Conservation (phyloP, 2,888 invertebrate genomes). For the Plusia festucae region DNA sequence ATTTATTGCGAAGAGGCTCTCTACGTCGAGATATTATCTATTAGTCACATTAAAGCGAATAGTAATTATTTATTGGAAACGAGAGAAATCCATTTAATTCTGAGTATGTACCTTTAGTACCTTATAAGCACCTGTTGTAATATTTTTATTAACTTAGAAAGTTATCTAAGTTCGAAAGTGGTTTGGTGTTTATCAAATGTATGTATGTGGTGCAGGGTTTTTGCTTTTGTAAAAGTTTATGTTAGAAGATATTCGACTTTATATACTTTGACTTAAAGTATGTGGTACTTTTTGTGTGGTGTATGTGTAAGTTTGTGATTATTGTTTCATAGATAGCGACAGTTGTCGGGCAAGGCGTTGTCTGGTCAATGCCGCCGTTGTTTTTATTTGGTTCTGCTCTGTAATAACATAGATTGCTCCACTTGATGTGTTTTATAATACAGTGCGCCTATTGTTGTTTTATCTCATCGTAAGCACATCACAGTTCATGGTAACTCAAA, state of each 20-base stretch:
- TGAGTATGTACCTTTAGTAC: slow-evolving; percentile 46
- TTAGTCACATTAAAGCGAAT: slow-evolving; percentile 25
- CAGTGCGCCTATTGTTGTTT: slow-evolving; percentile 26
- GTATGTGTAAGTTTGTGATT: slow-evolving; percentile 20
- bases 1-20: slow-evolving; percentile 28
- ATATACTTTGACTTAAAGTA: slow-evolving; percentile 21
- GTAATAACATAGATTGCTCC: slow-evolving; percentile 51
- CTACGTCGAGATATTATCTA: slow-evolving; percentile 31
- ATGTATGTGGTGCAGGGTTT: slow-evolving; percentile 58
- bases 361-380: slow-evolving; percentile 51
- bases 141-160: slow-evolving; percentile 68
- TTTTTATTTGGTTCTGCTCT: slow-evolving; percentile 49
- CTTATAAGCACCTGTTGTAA: slow-evolving; percentile 51
- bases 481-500: slow-evolving; percentile 43
- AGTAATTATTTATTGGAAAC: slow-evolving; percentile 44
- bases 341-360: slow-evolving; percentile 45
- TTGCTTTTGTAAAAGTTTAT: slow-evolving; percentile 29
- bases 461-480: slow-evolving; percentile 29
- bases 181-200: slow-evolving; percentile 64
- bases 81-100: slow-evolving; percentile 52
- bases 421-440: slow-evolving; percentile 32
- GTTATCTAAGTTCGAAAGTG: slow-evolving; percentile 66
- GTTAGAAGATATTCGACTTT: slow-evolving; percentile 32
- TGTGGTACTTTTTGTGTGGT: slow-evolving; percentile 11
- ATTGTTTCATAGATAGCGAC: slow-evolving; percentile 54